Percentiles rank a stretch among this genome's conserved stretches.
Conservation (phyloP, 2,797 vertebrate species). For the Nothura maculosa region DNA sequence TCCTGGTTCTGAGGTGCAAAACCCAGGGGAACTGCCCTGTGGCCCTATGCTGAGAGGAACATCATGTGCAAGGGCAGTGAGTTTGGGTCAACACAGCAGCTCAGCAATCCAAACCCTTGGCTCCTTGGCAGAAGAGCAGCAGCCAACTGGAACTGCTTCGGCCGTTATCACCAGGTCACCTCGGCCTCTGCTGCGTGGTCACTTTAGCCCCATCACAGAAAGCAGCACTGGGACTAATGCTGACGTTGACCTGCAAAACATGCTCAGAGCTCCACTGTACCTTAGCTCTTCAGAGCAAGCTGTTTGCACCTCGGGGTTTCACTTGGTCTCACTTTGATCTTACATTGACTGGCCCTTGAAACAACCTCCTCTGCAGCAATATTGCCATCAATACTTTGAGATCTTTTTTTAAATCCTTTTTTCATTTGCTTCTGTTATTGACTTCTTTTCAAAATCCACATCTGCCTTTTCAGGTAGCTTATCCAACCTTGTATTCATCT, state of each 20-base stretch:
- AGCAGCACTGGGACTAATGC: not conserved
- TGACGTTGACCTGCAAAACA: not conserved
- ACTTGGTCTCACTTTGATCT: not conserved
- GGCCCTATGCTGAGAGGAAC: not conserved
- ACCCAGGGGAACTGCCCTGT: not conserved
- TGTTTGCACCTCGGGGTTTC: not conserved
- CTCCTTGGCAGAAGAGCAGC: not conserved
- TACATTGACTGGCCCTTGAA: not conserved
- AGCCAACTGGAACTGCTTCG: not conserved
- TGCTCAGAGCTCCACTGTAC: not conserved
- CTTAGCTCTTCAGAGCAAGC: not conserved
- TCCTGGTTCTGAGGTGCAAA: not conserved
- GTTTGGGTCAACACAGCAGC: not conserved
- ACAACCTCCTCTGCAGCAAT: rapidly evolving
- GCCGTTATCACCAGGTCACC: not conserved
- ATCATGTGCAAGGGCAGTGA: not conserved
- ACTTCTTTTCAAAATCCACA: not conserved
- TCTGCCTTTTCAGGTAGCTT: not conserved
- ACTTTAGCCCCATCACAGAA: not conserved
- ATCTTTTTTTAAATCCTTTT: not conserved
- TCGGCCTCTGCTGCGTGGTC: not conserved
- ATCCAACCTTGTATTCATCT: not conserved
- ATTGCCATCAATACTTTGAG: not conserved
- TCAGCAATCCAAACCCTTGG: not conserved
- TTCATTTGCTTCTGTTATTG: not conserved